Base-by-base conservation (phyloP, 2,797 vertebrate genomes). In the Pyrocephalus nanus region DNA sequence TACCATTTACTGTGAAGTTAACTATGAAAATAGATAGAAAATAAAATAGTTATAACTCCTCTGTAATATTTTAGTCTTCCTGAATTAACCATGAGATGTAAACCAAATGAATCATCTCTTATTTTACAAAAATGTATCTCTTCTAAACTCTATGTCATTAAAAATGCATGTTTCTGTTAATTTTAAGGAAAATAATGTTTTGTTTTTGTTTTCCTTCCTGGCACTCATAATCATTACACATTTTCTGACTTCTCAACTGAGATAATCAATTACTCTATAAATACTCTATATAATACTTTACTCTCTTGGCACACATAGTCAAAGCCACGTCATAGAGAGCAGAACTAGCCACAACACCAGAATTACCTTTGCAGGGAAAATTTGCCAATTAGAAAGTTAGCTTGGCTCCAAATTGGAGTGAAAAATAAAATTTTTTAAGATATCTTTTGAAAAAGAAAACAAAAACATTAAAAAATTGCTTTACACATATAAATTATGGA, bases 321-420 rank as follows among this genome's bases (percentile, higher is more conserved):
- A 91, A 78, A 82, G 3, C 1, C 14, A 7, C 36, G 18, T 45
- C 34, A 32, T 0, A 25, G 9, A 55, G 2, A 73, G 1, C 0
- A 57, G 50, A 82, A 42, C 11, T 40, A 40, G 2, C 20, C 45
- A 55, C 57, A 88, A 32, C 8, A 67, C 2, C 23, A 86, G 16
- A 76, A 77, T 26, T 75, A n/a, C 4, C 25, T 77, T 86, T 60
- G 26, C 36, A 72, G 43, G 6, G 47, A 88, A 83, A 92, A 77
- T 40, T 0, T 74, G 14, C 17, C 48, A 75, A 14, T 10, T 84
- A 20, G 20, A 86, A 67, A 1, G 6, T 69, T 81, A 42, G 17
- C n/a, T 74, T 15, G 27, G 26, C 30, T 91, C 11, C 40, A 76
- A 71, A 48, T 9, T 47, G 20, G 26, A 80, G 7, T 20, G 21